Percentiles rank a stretch among this genome's conserved stretches.
Conservation (phyloP, 2,888 invertebrate species). For the Fragum fragum region DNA sequence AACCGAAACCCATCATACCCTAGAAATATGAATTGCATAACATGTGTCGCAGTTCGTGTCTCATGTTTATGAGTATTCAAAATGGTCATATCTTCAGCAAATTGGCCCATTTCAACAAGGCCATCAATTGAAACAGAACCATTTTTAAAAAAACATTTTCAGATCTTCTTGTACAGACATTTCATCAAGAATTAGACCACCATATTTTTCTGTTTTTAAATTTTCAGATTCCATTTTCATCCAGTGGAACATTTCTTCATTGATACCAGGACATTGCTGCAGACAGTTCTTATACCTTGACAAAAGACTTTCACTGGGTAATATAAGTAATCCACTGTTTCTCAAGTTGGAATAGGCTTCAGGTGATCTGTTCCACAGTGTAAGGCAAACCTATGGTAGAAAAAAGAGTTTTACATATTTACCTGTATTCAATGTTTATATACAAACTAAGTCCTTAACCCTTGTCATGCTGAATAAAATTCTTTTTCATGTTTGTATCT, state of each 20-base stretch:
- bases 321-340: slow-evolving; percentile 25
- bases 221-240: slow-evolving; percentile 33
- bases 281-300: slow-evolving; percentile 35
- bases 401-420: background rate
- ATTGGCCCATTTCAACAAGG: slow-evolving; percentile 33
- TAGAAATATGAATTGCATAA: slow-evolving; percentile 43
- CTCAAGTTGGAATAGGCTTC: slow-evolving; percentile 29
- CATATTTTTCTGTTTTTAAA: slow-evolving; percentile 32
- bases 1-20: slow-evolving; percentile 43
- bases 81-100: slow-evolving; percentile 29
- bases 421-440: too few relatives aligned
- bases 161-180: slow-evolving; percentile 51
- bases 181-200: slow-evolving; percentile 49
- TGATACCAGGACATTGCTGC: slow-evolving; percentile 26
- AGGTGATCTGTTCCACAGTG: slow-evolving; percentile 42
- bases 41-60: slow-evolving; percentile 40
- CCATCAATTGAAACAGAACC: slow-evolving; percentile 36
- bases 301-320: slow-evolving; percentile 28
- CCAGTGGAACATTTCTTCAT: slow-evolving; percentile 37
- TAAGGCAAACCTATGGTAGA: slow-evolving; percentile 32
- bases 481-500: too few relatives aligned
- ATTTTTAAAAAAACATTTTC: slow-evolving; percentile 33
- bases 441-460: too few relatives aligned
- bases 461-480: too few relatives aligned
- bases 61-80: slow-evolving; percentile 35